These are phyloP conservation scores for Cyclina sinensis DNA, from an alignment of 1,140 invertebrate genomes.

Conservation along the genomic window DNA sequence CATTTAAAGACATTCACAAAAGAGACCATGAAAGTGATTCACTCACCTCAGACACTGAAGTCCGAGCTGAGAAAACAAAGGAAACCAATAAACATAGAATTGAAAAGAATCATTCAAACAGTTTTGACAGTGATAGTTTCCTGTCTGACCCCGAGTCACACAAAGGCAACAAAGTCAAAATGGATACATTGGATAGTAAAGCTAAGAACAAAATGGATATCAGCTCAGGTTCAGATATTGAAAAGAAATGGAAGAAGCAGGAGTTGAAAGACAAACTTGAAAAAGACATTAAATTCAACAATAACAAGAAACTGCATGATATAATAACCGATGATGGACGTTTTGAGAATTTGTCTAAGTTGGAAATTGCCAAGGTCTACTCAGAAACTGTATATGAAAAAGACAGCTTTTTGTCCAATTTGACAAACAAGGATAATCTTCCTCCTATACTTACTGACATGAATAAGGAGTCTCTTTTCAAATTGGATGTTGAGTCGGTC, in stretches of 20 bases:
- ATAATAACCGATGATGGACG: constrained; percentile 48
- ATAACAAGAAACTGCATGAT: constrained; percentile 59
- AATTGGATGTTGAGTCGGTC: constrained; percentile 52
- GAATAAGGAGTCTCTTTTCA: constrained; percentile 64
- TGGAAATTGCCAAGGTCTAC: constrained; percentile 53
- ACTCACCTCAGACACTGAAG: constrained; percentile 43
- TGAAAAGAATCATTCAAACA: constrained; percentile 23
- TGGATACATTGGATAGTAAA: constrained; percentile 15
- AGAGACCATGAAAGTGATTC: constrained; percentile 55
- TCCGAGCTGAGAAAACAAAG: constrained; percentile 25
- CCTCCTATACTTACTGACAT: constrained; percentile 52
- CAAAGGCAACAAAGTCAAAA: not conserved
- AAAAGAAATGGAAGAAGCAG: constrained; percentile 55
- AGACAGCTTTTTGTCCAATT: constrained; percentile 52
- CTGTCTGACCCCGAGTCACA: constrained; percentile 43
- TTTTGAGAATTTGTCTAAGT: constrained; percentile 45
- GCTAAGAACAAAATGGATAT: constrained; percentile 32
- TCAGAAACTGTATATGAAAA: constrained; percentile 55
- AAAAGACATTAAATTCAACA: constrained; percentile 42
- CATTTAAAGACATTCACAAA: constrained; percentile 17
- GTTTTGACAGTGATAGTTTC: constrained; percentile 52
- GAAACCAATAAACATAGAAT: constrained; percentile 36
- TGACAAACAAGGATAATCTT: constrained; percentile 65
- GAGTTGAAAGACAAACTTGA: constrained; percentile 51
- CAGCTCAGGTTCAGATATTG: constrained; percentile 8